Percentiles rank a stretch among this genome's conserved stretches.
Evolutionary conservation across 2,113 vertebrate species (phyloP).

Genomic region (Anas platyrhynchos): DNA sequence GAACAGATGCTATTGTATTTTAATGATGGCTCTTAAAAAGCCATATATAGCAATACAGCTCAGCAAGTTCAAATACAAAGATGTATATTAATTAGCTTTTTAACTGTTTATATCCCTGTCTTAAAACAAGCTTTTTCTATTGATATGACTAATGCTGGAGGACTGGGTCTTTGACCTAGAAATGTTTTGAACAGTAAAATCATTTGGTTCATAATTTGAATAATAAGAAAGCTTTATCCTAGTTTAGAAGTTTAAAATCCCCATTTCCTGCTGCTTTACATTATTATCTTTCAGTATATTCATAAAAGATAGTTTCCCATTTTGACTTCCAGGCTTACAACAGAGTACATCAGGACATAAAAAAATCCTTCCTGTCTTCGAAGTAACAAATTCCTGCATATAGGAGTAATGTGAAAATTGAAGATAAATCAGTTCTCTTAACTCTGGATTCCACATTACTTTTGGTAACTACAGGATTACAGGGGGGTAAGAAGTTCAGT

Average conservation of each 20-base stretch:
- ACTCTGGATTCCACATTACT: conserved; percentile 6
- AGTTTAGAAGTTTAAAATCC: background rate
- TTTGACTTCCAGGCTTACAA: background rate
- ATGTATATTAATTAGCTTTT: background rate
- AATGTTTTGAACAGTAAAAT: background rate
- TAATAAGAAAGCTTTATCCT: background rate
- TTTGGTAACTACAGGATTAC: conserved; percentile 42
- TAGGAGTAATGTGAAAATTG: background rate
- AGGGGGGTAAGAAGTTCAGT: conserved; percentile 65
- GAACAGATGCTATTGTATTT: background rate
- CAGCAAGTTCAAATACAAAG: conserved; percentile 5
- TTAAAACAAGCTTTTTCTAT: background rate
- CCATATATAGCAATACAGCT: background rate
- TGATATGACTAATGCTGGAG: background rate
- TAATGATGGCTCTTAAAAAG: background rate
- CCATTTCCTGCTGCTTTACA: background rate
- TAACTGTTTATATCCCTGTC: background rate
- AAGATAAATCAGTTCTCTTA: background rate
- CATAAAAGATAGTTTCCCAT: background rate
- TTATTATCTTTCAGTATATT: background rate
- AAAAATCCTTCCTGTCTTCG: background rate
- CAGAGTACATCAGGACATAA: background rate
- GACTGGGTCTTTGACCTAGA: background rate
- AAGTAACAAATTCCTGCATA: background rate
- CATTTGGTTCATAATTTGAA: background rate